A percentile compares a stretch with the other conserved stretches of the same genome.
Evolutionary conservation across 2,113 vertebrate species (phyloP).

Genomic region (Melierax canorus): DNA sequence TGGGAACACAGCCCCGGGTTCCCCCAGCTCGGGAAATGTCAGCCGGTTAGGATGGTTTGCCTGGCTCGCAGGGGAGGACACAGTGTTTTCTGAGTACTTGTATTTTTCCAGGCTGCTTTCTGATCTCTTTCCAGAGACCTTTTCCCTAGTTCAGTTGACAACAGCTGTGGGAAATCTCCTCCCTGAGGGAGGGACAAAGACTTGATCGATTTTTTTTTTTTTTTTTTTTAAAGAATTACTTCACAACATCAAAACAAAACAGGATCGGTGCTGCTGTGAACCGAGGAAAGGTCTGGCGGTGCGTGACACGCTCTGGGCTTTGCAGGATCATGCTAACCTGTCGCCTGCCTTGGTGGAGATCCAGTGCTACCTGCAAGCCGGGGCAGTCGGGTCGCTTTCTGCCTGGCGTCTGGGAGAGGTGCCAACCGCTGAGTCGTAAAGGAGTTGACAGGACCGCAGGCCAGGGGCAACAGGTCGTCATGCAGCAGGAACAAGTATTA

Average conservation of each 20-base stretch:
- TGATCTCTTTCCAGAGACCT: constrained; percentile 13
- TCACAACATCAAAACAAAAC: not conserved
- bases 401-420: not conserved
- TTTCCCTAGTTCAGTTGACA: not conserved
- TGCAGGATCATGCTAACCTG: not conserved
- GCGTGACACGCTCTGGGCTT: fast-evolving
- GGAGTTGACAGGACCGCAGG: fast-evolving
- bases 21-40: not conserved
- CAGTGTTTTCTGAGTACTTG: not conserved
- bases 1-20: fast-evolving
- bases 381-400: not conserved
- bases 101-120: not conserved
- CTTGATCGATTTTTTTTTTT: not conserved
- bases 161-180: constrained; percentile 25
- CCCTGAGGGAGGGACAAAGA: not conserved
- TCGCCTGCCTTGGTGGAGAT: not conserved
- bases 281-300: fast-evolving
- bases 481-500: not conserved
- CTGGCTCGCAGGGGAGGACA: not conserved
- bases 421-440: not conserved
- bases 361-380: not conserved
- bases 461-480: fast-evolving
- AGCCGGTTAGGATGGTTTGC: fast-evolving
- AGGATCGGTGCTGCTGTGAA: not conserved
- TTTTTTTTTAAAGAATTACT: not conserved